Evolutionary conservation across 2,797 vertebrate species (phyloP), one percentile per base, ranked within the genome.

Genomic region (Lacerta agilis): DNA sequence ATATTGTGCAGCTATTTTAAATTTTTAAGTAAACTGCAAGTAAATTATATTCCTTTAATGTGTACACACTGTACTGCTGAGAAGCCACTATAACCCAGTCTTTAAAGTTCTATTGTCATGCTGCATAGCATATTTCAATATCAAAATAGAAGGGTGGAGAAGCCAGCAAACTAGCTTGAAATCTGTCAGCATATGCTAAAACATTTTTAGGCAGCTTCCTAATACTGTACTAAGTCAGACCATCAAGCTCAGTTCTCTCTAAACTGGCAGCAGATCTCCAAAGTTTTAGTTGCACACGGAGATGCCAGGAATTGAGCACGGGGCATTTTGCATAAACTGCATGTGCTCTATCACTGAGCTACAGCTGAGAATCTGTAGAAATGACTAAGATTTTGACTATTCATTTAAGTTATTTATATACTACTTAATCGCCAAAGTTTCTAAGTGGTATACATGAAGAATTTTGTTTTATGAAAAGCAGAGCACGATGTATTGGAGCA

Each of bases 1-100:
- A 91, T 67, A 55, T 8, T 73, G 3, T 64, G 89, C 7, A 82
- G 83, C 55, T 71, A 43, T 79, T n/a, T 38, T 88, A 73, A 93
- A 72, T 3, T 5, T 15, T 92, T 4, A 43, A 29, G 77, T 67
- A 82, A 87, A 86, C 29, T 29, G 20, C 38, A 67, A 66, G 45
- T 84, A 38, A 49, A 67, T 75, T 27, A n/a, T n/a, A 36, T 36
- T 29, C 67, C 82, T 23, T 0, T 86, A 85, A 81, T 77, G 38
- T 79, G 71, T 61, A 41, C 10, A 77, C 7, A 64, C 20, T 33
- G 6, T 43, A 25, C 3, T 36, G 13, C 33, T 55, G 33, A 41
- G 18, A 86, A 75, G 29, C 45, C 79, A 17, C 10, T 66, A 45
- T 27, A 45, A 29, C 7, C n/a, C 75, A 86, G 8, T 43, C 20